Percentiles rank a stretch among this genome's conserved stretches.
These are phyloP conservation scores for Syngnathus acus DNA, from an alignment of 2,797 vertebrate genomes.

Conservation along the genomic window DNA sequence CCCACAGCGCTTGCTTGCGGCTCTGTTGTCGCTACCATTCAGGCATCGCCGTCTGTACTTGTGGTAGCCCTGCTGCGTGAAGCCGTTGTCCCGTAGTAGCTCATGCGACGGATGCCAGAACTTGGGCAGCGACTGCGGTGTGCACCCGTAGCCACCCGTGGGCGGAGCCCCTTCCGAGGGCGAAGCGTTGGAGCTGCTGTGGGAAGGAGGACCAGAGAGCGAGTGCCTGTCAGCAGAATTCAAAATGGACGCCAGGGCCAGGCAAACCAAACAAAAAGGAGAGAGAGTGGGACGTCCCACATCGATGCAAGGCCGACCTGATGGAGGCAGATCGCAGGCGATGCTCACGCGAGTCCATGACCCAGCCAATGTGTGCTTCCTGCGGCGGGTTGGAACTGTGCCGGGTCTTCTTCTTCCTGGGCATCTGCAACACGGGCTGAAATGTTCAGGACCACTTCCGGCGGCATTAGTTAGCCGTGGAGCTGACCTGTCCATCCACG, in stretches of 20 bases:
- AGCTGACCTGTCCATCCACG: slow-evolving; percentile 75
- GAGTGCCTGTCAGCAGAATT: not conserved
- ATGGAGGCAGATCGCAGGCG: slow-evolving; percentile 78
- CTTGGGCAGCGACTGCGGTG: slow-evolving; percentile 85
- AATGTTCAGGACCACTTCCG: not conserved
- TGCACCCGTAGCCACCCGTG: slow-evolving; percentile 73
- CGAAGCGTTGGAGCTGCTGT: slow-evolving; percentile 83
- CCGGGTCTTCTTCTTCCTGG: slow-evolving; percentile 86
- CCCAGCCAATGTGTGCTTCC: slow-evolving; percentile 89
- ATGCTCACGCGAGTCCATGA: slow-evolving; percentile 92
- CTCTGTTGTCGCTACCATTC: slow-evolving; percentile 64
- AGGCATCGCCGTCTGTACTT: slow-evolving; percentile 86
- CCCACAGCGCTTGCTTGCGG: too few relatives aligned
- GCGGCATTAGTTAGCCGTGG: too few relatives aligned
- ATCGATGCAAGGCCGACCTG: slow-evolving; percentile 64
- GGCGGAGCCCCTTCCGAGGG: slow-evolving; percentile 78
- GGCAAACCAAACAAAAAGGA: not conserved
- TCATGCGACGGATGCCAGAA: slow-evolving; percentile 93
- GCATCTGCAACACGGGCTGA: slow-evolving; percentile 62
- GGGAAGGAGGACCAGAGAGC: not conserved
- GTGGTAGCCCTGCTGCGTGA: slow-evolving; percentile 92
- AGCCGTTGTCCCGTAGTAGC: slow-evolving; percentile 87
- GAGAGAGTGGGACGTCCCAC: too few relatives aligned
- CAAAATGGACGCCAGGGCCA: not conserved
- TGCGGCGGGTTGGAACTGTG: slow-evolving; percentile 85